Evolutionary conservation across 2,888 invertebrate species (phyloP), one percentile per base, ranked within the genome.

Genomic region (Elysia crispata): DNA sequence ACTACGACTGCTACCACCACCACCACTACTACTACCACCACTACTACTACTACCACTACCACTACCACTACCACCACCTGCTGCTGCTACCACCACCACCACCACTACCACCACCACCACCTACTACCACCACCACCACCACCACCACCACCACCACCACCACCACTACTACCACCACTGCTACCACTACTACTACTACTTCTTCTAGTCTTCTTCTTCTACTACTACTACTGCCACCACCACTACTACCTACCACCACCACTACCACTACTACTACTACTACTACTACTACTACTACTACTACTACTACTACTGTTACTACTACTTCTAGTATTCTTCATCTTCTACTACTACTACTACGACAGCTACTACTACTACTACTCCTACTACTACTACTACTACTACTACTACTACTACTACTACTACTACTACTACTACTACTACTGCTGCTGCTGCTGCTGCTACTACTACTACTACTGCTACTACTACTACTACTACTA

Each of bases 151-250:
- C 81, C 64, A 79, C 78, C 79, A 79, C 78, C 50, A 81, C 81
- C 73, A 81, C 73, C 73, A 79, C 81, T 78, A 72, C 81, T 73
- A 79, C 81, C 64, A 79, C 78, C 64, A 73, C 81, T 73, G 72
- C 78, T 81, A 79, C 78, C 33, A 81, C 81, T 78, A 81, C 72
- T 78, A 79, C 81, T 70, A 80, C 81, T 78, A 79, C 81, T 73
- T 64, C 60, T 64, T 73, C 81, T 73, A 79, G 72, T 69, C n/a
- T n/a, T 18, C 18, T 13, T 54, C 18, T 13, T 18, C 18, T 13
- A 13, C 18, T 15, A 13, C 18, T 15, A 13, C n/a, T n/a, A n/a
- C n/a, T n/a, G n/a, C n/a, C n/a, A n/a, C n/a, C n/a, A n/a, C n/a
- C n/a, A n/a, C n/a, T n/a, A n/a, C n/a, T n/a, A n/a, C n/a, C n/a